These are phyloP conservation scores for Botrylloides violaceus DNA, from an alignment of 23 tunicate genomes.

Conservation along the genomic window DNA sequence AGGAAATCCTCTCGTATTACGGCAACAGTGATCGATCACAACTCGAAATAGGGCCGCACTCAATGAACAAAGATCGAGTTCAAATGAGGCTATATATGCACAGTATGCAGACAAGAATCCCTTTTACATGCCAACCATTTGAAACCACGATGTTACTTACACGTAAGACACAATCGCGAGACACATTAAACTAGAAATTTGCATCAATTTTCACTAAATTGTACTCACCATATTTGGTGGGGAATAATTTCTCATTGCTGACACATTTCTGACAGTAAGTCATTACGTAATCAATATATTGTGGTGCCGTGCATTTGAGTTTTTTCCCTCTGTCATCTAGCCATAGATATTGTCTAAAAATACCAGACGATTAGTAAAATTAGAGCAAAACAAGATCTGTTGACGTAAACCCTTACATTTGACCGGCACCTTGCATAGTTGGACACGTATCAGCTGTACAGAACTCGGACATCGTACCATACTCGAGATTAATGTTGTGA, in stretches of 20 bases:
- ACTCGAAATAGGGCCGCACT: no score
- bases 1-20: no score
- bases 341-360: conserved; percentile 86
- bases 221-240: conserved; percentile 92
- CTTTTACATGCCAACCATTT: no score
- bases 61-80: no score
- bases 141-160: no score
- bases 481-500: conserved; percentile 77
- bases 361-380: neutral
- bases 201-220: no score
- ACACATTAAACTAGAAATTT: no score
- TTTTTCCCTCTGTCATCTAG: conserved; percentile 91
- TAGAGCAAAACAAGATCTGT: neutral
- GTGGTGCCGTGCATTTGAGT: conserved; percentile 95
- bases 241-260: conserved; percentile 86
- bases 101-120: no score
- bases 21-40: no score
- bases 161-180: no score
- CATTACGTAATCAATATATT: conserved; percentile 96
- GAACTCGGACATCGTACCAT: conserved; percentile 83
- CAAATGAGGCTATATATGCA: no score
- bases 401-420: conserved; percentile 44
- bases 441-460: conserved; percentile 98
- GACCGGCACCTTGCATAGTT: conserved; percentile 85
- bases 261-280: conserved; percentile 89